Conservation (phyloP, 2,113 vertebrate genomes). For the Hydrolagus affinis region DNA sequence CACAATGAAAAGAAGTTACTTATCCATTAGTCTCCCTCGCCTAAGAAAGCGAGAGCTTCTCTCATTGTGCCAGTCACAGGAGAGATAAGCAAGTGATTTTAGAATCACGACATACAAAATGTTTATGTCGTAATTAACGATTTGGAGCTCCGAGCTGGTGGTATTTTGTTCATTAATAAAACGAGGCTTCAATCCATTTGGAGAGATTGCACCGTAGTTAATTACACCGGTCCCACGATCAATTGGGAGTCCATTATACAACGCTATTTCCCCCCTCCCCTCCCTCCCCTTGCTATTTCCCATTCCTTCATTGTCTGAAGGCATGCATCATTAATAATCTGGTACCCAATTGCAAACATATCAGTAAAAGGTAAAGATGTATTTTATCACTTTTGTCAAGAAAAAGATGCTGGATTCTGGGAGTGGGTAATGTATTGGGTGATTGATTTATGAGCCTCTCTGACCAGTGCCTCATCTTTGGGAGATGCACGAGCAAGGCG, state of each 20-base stretch:
- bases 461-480: neutral
- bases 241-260: conserved; percentile 25
- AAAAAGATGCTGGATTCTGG: conserved; percentile 49
- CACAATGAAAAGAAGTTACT: no score
- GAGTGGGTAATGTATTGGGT: neutral
- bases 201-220: neutral
- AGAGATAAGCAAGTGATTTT: neutral
- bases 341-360: conserved; percentile 48
- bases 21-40: no score
- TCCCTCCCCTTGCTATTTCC: neutral
- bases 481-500: neutral
- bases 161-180: conserved; percentile 22
- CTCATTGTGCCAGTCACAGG: neutral
- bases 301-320: neutral
- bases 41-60: no score
- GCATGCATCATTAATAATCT: conserved; percentile 23
- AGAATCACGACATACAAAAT: neutral
- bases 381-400: conserved; percentile 65
- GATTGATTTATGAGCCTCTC: conserved; percentile 4
- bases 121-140: conserved; percentile 18
- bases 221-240: conserved; percentile 22
- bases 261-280: neutral
- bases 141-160: neutral
- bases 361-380: conserved; percentile 61
- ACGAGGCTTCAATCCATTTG: conserved; percentile 6